Evolutionary conservation across 2,888 invertebrate genomes (phyloP).

Genomic region (Molorchus minor): DNA sequence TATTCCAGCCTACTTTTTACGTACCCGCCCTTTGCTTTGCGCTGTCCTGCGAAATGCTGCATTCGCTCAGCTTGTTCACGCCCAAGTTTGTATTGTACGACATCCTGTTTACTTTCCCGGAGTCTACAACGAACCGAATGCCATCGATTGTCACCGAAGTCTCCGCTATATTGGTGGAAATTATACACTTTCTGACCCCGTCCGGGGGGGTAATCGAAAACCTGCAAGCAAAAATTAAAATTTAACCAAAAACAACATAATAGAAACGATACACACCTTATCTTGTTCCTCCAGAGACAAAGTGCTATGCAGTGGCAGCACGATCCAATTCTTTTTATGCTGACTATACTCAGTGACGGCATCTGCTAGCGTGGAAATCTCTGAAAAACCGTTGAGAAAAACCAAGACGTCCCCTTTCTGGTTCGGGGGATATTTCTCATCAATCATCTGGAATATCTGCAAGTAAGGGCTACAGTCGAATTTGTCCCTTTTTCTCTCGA

Average conservation of each 20-base stretch:
- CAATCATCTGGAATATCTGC: constrained; percentile 90
- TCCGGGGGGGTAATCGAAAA: constrained; percentile 94
- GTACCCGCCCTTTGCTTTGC: constrained; percentile 88
- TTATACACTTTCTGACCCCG: constrained; percentile 93
- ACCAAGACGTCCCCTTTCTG: constrained; percentile 87
- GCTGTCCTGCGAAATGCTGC: constrained; percentile 86
- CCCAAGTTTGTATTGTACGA: constrained; percentile 90
- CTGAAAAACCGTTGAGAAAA: constrained; percentile 91
- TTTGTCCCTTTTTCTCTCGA: constrained; percentile 72
- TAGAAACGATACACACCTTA: constrained; percentile 69
- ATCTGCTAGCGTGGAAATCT: constrained; percentile 88
- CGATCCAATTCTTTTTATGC: constrained; percentile 87
- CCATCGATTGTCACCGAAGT: constrained; percentile 99
- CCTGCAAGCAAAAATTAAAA: constrained; percentile 29
- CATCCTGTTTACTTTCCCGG: constrained; percentile 95
- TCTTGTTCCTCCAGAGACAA: constrained; percentile 95
- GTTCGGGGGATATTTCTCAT: constrained; percentile 79
- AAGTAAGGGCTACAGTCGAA: constrained; percentile 95
- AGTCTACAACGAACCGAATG: constrained; percentile 95
- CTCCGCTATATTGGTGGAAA: constrained; percentile 98
- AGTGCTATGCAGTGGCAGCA: constrained; percentile 91
- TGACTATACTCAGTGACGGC: constrained; percentile 84
- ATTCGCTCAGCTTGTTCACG: constrained; percentile 91
- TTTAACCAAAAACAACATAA: not conserved
- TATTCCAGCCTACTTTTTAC: not conserved